phyloP scores from a whole-genome alignment of 2,888 invertebrate species.

The Euproctis similis region DNA sequence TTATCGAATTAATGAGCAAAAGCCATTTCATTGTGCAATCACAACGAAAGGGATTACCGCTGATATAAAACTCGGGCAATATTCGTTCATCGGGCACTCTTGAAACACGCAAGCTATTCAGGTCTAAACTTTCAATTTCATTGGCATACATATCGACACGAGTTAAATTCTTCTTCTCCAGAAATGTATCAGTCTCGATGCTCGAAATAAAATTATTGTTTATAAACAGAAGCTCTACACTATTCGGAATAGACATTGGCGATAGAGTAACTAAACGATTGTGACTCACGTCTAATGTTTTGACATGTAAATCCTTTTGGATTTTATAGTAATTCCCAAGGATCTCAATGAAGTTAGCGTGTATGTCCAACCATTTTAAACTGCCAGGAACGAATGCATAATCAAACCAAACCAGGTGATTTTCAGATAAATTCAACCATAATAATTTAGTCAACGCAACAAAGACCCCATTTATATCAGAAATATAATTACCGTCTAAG shows the following conservation, averaged over 20 bases:
- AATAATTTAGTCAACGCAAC: slow-evolving; percentile 87
- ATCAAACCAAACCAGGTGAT: slow-evolving; percentile 94
- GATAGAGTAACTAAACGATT: slow-evolving; percentile 88
- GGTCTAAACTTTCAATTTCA: slow-evolving; percentile 86
- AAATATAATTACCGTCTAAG: slow-evolving; percentile 90
- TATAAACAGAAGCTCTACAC: slow-evolving; percentile 89
- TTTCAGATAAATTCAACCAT: slow-evolving; percentile 92
- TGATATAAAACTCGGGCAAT: slow-evolving; percentile 91
- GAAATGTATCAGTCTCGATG: slow-evolving; percentile 88
- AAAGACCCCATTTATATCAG: slow-evolving; percentile 93
- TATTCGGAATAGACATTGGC: slow-evolving; percentile 88
- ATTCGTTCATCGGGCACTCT: slow-evolving; percentile 81
- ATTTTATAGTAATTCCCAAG: slow-evolving; percentile 92
- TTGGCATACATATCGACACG: slow-evolving; percentile 94
- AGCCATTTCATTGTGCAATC: slow-evolving; percentile 98
- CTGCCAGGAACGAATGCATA: slow-evolving; percentile 92
- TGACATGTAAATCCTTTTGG: slow-evolving; percentile 85
- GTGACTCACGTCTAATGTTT: slow-evolving; percentile 91
- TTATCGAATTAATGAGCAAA: slow-evolving; percentile 89
- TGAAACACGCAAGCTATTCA: slow-evolving; percentile 85
- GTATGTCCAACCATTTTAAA: slow-evolving; percentile 92
- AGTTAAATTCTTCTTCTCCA: slow-evolving; percentile 87
- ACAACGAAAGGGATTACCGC: slow-evolving; percentile 94
- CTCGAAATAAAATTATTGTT: slow-evolving; percentile 90
- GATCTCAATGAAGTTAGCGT: slow-evolving; percentile 90